These are phyloP conservation scores for Eidolon helvum DNA, from an alignment of 2,113 vertebrate genomes.

Conservation along the genomic window DNA sequence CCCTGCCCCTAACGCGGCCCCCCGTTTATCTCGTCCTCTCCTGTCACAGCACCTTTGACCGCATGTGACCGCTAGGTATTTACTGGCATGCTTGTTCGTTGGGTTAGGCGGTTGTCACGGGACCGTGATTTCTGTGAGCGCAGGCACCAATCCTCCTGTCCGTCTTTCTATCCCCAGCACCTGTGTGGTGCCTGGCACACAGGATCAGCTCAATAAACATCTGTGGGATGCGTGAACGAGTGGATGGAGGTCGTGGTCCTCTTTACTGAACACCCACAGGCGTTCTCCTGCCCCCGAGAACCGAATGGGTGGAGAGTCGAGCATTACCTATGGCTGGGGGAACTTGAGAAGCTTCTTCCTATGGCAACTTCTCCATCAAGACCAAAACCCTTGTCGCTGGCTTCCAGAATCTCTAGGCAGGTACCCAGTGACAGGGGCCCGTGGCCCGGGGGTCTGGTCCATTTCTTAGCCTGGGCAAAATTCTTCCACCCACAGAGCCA, in stretches of 20 bases:
- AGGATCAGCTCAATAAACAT: not conserved
- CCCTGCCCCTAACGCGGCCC: fast-evolving
- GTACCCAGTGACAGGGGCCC: not conserved
- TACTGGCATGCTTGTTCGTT: not conserved
- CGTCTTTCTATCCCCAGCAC: not conserved
- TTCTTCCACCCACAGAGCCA: not conserved
- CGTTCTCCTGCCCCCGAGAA: not conserved
- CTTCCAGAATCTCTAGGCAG: not conserved
- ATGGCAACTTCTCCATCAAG: not conserved
- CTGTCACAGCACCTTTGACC: fast-evolving
- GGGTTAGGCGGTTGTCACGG: not conserved
- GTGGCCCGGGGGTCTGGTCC: not conserved
- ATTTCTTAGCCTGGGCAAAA: not conserved
- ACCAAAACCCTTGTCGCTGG: not conserved
- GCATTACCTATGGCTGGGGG: not conserved
- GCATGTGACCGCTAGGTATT: fast-evolving
- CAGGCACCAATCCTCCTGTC: not conserved
- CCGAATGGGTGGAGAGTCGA: not conserved
- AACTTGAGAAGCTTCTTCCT: not conserved
- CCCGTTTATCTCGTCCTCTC: not conserved
- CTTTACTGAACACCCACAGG: not conserved
- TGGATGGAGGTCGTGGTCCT: not conserved
- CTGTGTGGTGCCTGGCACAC: not conserved
- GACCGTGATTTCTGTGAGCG: not conserved
- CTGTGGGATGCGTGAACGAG: not conserved